phyloP scores from a whole-genome alignment of 1,140 invertebrate genomes.

The Acyrthosiphon pisum region DNA sequence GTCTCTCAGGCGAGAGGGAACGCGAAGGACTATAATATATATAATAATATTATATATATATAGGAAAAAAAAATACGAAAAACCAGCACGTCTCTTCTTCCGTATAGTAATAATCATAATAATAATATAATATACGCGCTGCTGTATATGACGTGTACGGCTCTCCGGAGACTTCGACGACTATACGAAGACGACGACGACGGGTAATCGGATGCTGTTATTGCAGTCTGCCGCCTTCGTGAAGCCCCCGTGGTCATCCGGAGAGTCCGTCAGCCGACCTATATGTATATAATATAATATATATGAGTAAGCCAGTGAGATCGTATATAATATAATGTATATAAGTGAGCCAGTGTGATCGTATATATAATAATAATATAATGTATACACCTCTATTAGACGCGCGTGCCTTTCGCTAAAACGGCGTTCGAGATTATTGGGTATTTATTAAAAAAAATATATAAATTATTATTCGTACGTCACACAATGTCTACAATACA shows the following conservation, averaged over 20 bases:
- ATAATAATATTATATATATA: too few relatives aligned
- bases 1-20: background rate
- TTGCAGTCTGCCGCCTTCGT: background rate
- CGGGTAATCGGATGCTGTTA: constrained; percentile 19
- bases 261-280: background rate
- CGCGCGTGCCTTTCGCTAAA: background rate
- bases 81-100: constrained; percentile 4
- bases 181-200: too few relatives aligned
- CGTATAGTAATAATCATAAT: background rate
- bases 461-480: background rate
- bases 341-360: too few relatives aligned
- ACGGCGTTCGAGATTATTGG: background rate
- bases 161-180: background rate
- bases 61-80: background rate
- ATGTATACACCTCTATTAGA: background rate
- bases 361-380: too few relatives aligned
- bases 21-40: background rate
- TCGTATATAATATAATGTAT: background rate
- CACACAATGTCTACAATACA: background rate
- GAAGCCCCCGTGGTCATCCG: constrained; percentile 21
- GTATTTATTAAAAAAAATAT: background rate
- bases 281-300: background rate
- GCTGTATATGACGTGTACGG: background rate
- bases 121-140: background rate
- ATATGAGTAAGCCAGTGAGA: background rate